phyloP scores from a whole-genome alignment of 1,140 invertebrate genomes.

The Agraylea sexmaculata region DNA sequence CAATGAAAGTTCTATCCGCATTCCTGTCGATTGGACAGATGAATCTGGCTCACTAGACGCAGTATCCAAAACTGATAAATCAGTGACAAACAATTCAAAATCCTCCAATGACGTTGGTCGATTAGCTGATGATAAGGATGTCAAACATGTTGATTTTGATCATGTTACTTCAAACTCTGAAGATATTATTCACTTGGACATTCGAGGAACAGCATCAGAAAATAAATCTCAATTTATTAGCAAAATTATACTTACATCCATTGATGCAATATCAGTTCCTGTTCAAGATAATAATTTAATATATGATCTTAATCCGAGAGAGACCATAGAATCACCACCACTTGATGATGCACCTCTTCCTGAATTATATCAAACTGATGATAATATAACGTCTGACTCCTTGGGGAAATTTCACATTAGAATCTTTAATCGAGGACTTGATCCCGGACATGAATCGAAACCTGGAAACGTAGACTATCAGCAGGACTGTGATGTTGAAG shows the following conservation, averaged over 20 bases:
- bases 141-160: too few species aligned
- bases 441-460: not conserved
- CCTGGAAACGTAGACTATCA: constrained; percentile 10
- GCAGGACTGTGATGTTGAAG: constrained; percentile 27
- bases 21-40: constrained; percentile 12
- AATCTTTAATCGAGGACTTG: not conserved
- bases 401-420: not conserved
- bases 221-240: constrained; percentile 14
- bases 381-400: not conserved
- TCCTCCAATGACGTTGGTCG: too few species aligned
- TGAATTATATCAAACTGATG: not conserved
- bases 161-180: constrained; percentile 32
- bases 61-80: too few species aligned
- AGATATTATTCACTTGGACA: constrained; percentile 38
- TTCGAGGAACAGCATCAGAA: constrained; percentile 26
- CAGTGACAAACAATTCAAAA: too few species aligned
- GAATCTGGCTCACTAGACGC: too few species aligned
- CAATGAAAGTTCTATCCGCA: constrained; percentile 18
- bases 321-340: too few species aligned
- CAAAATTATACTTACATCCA: constrained; percentile 15
- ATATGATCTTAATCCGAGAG: too few species aligned
- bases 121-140: too few species aligned
- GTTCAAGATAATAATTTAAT: constrained; percentile 16
- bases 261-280: constrained; percentile 8
- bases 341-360: not conserved